These are phyloP conservation scores for Phaenicophaeus curvirostris DNA, from an alignment of 2,797 vertebrate genomes.

Conservation along the genomic window DNA sequence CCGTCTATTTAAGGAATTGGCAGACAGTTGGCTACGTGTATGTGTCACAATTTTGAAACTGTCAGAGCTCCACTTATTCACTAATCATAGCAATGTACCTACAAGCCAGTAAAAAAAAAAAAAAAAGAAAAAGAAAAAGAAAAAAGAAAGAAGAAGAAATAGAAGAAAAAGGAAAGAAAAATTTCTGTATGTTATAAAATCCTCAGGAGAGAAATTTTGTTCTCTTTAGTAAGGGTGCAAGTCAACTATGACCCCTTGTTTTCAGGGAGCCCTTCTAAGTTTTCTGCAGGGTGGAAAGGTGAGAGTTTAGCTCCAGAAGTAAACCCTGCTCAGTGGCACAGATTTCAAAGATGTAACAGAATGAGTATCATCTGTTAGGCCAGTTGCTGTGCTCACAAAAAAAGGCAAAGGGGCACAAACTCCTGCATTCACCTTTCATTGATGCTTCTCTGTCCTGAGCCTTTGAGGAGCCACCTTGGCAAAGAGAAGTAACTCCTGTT, in stretches of 20 bases:
- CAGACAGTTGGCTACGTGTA: not conserved
- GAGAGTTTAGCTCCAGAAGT: not conserved
- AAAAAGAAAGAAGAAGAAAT: not conserved
- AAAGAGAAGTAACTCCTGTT: not conserved
- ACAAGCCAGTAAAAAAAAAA: not conserved
- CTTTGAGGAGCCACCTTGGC: not conserved
- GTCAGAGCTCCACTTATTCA: conserved; percentile 38
- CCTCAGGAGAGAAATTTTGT: not conserved
- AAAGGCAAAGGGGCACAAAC: not conserved
- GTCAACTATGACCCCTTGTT: not conserved
- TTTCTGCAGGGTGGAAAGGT: not conserved
- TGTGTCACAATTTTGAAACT: conserved; percentile 46
- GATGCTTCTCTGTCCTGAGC: not conserved
- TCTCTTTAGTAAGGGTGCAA: not conserved
- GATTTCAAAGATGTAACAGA: not conserved
- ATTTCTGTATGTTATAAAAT: not conserved
- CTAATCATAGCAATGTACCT: conserved; percentile 41
- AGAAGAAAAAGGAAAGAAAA: not conserved
- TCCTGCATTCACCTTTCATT: not conserved
- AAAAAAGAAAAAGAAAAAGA: not conserved
- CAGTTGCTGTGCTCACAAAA: not conserved
- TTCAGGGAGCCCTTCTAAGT: not conserved
- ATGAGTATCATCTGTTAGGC: not conserved
- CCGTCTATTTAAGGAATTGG: conserved; percentile 32
- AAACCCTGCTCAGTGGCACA: not conserved